Base-by-base conservation (phyloP, 2,113 vertebrate species). In the Phocoena sinus region DNA sequence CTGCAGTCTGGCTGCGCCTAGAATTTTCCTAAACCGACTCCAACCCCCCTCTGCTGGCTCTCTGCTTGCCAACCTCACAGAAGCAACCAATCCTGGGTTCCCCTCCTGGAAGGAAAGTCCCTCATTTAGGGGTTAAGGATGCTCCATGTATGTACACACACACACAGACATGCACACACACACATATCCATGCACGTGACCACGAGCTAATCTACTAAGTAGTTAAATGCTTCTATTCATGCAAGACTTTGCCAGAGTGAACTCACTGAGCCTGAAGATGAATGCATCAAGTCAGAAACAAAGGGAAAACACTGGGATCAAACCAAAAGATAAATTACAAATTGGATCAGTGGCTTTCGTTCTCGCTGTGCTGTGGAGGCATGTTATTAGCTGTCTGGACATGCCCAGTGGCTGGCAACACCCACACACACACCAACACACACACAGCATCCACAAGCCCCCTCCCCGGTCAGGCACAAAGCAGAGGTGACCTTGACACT, bases 321-420 rank as follows among this genome's bases (percentile, higher is more conserved):
- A 96, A 87, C 93, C 77, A 91, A 96, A 93, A 96, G 93, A 97
- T 79, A 97, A 97, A 97, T 97, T 83, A 87, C 91, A 91, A 93
- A 93, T 92, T 53, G 79, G 76, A 89, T 93, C 91, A 91, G 47
- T 76, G 82, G 86, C 77, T 94, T 93, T 82, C 89, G 67, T 70
- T 89, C 96, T 76, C 0, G 0, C 85, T 89, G 53, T 21, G 76
- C 96, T 1, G 10, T 25, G 21, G 82, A 95, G 71, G 93, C 91
- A 53, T 23, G n/a, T 81, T 91, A 93, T 89, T 50, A 95, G 77
- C 94, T 95, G 82, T 76, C 95, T 71, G 70, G 89, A 95, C 93
- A 31, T 80, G 77, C 93, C 85, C 36, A 84, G 81, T 68, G 41
- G 56, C 86, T 91, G 82, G 62, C 91, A 60, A 77, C 73, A 62